Evolutionary conservation across 2,888 invertebrate genomes (phyloP).

Genomic region (Trissonchulus latispiculum): DNA sequence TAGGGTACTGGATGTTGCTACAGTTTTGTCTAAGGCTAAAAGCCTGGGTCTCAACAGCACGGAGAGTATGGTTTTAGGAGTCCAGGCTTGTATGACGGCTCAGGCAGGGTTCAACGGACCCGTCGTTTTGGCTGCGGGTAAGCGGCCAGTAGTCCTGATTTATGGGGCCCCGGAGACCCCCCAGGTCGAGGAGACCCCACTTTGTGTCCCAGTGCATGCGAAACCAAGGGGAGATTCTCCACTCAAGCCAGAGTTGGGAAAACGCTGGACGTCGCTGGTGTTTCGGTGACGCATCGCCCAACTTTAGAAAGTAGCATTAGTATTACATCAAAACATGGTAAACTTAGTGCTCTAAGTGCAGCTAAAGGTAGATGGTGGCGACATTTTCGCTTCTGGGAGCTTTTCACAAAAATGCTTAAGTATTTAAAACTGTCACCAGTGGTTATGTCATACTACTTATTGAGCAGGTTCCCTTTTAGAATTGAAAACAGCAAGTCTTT

Average conservation of each 20-base stretch:
- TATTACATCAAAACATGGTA: no score
- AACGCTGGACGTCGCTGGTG: no score
- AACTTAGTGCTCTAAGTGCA: background rate
- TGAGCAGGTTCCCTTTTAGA: slow-evolving; percentile 1
- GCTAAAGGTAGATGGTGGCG: background rate
- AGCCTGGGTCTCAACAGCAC: background rate
- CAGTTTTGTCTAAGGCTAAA: background rate
- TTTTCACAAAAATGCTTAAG: background rate
- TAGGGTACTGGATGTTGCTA: background rate
- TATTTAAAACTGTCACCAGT: background rate
- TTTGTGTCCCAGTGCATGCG: background rate
- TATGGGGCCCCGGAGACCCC: background rate
- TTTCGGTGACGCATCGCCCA: no score
- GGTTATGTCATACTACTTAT: background rate
- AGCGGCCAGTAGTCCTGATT: background rate
- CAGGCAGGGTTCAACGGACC: background rate
- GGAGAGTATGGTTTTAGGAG: background rate
- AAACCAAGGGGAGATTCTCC: background rate
- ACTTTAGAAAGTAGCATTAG: no score
- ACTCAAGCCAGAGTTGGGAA: background rate
- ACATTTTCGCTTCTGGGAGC: background rate
- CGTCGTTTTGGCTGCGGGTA: background rate
- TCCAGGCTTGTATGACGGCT: background rate
- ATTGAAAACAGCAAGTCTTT: background rate
- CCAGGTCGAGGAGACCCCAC: background rate